These are phyloP conservation scores for Cebidichthys violaceus DNA, from an alignment of 2,113 vertebrate genomes.

Conservation along the genomic window DNA sequence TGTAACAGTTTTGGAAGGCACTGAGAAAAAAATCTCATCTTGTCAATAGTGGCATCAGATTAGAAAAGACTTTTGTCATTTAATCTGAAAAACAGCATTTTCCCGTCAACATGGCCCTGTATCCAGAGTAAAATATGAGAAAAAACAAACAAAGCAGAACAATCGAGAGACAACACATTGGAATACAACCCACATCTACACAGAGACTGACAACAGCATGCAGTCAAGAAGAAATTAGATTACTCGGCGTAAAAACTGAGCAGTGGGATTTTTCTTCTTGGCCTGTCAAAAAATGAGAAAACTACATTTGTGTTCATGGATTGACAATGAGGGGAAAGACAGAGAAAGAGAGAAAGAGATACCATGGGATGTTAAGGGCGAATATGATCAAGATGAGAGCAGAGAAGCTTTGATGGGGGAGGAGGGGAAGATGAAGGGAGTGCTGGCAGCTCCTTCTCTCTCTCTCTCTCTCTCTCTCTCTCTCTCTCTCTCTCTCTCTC, in stretches of 20 bases:
- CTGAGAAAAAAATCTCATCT: too few species aligned
- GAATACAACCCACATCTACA: constrained; percentile 33
- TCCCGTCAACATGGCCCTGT: not conserved
- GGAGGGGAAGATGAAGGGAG: constrained; percentile 59
- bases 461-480: constrained; percentile 46
- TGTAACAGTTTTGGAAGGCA: not conserved
- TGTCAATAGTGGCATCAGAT: not conserved
- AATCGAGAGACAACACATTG: constrained; percentile 40
- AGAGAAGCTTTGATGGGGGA: constrained; percentile 61
- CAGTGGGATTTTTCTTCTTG: constrained; percentile 17
- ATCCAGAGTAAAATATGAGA: constrained; percentile 29
- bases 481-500: constrained; percentile 38
- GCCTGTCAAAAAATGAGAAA: not conserved
- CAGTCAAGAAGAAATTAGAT: constrained; percentile 33
- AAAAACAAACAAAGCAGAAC: constrained; percentile 19
- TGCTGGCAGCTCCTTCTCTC: constrained; percentile 57
- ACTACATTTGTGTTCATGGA: constrained; percentile 37
- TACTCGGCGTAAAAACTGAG: constrained; percentile 32
- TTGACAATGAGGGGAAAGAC: constrained; percentile 46
- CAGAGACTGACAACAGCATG: constrained; percentile 34
- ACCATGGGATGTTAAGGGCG: constrained; percentile 38
- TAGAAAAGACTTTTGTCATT: not conserved
- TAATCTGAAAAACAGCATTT: not conserved
- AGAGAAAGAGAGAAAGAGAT: constrained; percentile 26
- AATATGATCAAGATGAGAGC: constrained; percentile 64